Evolutionary conservation across 2,797 vertebrate species (phyloP).

Genomic region (Natrix natrix): DNA sequence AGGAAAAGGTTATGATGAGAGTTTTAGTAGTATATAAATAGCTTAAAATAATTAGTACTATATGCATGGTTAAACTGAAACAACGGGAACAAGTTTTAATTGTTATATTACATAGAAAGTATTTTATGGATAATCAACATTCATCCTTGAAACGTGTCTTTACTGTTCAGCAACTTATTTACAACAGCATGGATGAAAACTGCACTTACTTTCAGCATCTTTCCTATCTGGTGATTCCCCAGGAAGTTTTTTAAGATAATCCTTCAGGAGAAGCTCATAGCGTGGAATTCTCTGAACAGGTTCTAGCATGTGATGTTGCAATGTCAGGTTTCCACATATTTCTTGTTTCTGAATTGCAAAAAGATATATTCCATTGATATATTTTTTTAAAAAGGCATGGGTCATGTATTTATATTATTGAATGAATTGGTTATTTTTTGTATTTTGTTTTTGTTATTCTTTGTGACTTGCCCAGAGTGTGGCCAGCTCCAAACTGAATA

Average conservation of each 20-base stretch:
- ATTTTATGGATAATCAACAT: not conserved
- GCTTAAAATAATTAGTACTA: not conserved
- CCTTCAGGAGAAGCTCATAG: constrained; percentile 92
- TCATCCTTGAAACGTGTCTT: not conserved
- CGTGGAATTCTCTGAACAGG: constrained; percentile 96
- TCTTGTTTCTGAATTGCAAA: constrained; percentile 84
- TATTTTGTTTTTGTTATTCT: not conserved
- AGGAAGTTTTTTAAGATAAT: constrained; percentile 95
- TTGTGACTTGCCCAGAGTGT: not conserved
- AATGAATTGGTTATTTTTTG: not conserved
- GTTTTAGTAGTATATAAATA: not conserved
- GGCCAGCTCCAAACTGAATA: not conserved
- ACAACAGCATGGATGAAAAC: constrained; percentile 10
- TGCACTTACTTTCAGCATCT: constrained; percentile 88
- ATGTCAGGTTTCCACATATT: constrained; percentile 91
- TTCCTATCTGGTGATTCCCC: constrained; percentile 84
- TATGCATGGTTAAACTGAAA: not conserved
- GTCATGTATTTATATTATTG: not conserved
- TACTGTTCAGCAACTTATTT: not conserved
- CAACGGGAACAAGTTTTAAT: not conserved
- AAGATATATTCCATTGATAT: constrained; percentile 6
- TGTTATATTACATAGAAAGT: not conserved
- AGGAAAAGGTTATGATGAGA: not conserved
- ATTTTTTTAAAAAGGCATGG: not conserved
- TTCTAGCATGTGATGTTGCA: constrained; percentile 98